phyloP scores from a whole-genome alignment of 1,140 invertebrate species.

The Asbolus verrucosus region DNA sequence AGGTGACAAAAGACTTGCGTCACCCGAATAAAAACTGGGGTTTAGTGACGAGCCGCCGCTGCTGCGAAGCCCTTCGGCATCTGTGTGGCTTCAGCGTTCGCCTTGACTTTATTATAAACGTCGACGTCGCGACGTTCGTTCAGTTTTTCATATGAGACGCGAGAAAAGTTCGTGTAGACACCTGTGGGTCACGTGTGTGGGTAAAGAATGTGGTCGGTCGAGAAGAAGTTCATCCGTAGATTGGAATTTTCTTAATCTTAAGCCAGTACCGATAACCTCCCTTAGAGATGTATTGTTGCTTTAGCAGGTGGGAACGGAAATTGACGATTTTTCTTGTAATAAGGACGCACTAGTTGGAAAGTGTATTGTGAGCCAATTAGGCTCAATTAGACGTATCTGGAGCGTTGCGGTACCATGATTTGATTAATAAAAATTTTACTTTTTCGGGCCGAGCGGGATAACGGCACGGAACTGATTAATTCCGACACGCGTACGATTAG shows the following conservation, averaged over 20 bases:
- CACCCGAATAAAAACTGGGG: too few relatives aligned
- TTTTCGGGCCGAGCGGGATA: conserved; percentile 7
- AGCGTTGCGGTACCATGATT: not conserved
- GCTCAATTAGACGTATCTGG: conserved; percentile 8
- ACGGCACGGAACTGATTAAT: not conserved
- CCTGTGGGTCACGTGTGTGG: not conserved
- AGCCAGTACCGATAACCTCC: too few relatives aligned
- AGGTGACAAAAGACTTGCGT: conserved; percentile 1
- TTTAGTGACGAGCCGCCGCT: conserved; percentile 19
- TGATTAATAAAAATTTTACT: conserved; percentile 4
- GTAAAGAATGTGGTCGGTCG: conserved; percentile 1
- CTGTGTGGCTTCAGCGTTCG: not conserved
- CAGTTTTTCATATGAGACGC: too few relatives aligned
- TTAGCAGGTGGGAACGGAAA: conserved; percentile 11
- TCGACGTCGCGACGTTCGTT: not conserved
- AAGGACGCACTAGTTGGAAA: not conserved
- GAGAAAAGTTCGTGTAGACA: too few relatives aligned
- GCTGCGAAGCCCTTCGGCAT: conserved; percentile 10
- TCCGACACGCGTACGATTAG: conserved; percentile 17
- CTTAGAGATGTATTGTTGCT: conserved; percentile 4
- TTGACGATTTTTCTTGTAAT: not conserved
- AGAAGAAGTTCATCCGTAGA: too few relatives aligned
- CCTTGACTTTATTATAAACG: conserved; percentile 20
- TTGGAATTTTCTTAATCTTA: too few relatives aligned
- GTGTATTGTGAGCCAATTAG: not conserved